Conservation (phyloP, 2,888 invertebrate species). For the Zygaena filipendulae region DNA sequence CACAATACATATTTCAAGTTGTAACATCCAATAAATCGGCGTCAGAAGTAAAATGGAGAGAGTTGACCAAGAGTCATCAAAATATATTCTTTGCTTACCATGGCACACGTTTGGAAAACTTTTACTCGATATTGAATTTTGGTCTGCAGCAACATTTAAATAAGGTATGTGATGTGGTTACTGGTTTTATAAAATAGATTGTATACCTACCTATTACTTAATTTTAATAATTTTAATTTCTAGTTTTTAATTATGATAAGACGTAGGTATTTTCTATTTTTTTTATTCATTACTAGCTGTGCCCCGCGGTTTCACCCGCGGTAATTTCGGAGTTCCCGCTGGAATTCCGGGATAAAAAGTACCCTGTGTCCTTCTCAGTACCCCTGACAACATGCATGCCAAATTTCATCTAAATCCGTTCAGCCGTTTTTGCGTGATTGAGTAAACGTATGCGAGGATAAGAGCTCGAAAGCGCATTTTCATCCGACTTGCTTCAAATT, state of each 20-base stretch:
- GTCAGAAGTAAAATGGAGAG: constrained; percentile 70
- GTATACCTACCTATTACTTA: background rate
- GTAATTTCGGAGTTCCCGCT: no score
- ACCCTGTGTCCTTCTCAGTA: no score
- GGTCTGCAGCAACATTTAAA: constrained; percentile 80
- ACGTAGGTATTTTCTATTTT: background rate
- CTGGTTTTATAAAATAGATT: background rate
- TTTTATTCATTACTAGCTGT: no score
- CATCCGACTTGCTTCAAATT: no score
- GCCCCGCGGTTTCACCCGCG: no score
- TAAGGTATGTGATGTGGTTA: constrained; percentile 45
- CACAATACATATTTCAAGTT: constrained; percentile 78
- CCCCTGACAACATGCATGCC: no score
- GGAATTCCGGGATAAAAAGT: no score
- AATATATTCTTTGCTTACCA: constrained; percentile 77
- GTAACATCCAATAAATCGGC: constrained; percentile 60
- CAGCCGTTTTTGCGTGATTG: no score
- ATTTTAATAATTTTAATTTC: background rate
- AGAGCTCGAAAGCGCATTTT: no score
- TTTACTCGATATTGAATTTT: constrained; percentile 82
- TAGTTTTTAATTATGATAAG: background rate
- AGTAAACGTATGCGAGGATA: no score
- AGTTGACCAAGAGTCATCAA: constrained; percentile 59
- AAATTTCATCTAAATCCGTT: no score
- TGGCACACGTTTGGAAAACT: constrained; percentile 83